Conservation (phyloP, 2,113 vertebrate species). For the Eonycteris spelaea region DNA sequence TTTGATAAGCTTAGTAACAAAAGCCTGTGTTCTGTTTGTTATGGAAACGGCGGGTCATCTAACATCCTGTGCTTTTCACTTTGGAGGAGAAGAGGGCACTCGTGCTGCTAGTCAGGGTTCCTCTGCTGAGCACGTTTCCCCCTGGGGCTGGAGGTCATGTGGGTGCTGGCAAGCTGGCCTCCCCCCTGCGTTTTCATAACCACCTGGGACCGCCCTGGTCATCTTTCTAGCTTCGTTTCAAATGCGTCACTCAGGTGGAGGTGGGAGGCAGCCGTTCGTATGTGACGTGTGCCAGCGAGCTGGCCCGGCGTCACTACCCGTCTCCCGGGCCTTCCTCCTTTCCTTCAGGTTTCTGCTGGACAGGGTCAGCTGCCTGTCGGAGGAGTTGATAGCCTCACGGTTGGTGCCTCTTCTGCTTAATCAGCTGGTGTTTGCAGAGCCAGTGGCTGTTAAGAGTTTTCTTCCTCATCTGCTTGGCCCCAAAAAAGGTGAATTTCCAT, state of each 20-base stretch:
- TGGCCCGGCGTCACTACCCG: accelerated
- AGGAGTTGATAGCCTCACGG: conserved; percentile 91
- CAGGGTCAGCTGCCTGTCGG: conserved; percentile 91
- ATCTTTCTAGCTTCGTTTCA: neutral
- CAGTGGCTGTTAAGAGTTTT: conserved; percentile 97
- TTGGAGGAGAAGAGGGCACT: neutral
- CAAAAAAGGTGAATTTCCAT: conserved; percentile 88
- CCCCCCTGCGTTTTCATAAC: neutral
- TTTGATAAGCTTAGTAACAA: neutral
- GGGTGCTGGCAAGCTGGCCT: neutral
- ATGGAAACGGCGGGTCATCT: neutral
- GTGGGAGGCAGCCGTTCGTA: neutral
- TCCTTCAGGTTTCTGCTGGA: conserved; percentile 91
- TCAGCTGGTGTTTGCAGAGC: conserved; percentile 95
- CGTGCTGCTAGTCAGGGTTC: neutral
- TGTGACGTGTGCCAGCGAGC: neutral
- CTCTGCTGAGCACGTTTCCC: neutral
- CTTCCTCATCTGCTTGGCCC: conserved; percentile 95
- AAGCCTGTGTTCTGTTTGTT: neutral
- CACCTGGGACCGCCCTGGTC: neutral
- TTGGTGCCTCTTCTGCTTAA: conserved; percentile 94
- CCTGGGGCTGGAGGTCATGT: neutral
- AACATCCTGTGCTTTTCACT: too few species aligned
- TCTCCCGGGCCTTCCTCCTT: neutral
- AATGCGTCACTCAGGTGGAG: too few species aligned